phyloP scores from a whole-genome alignment of 2,888 invertebrate genomes.

The Drosophila limbata region DNA sequence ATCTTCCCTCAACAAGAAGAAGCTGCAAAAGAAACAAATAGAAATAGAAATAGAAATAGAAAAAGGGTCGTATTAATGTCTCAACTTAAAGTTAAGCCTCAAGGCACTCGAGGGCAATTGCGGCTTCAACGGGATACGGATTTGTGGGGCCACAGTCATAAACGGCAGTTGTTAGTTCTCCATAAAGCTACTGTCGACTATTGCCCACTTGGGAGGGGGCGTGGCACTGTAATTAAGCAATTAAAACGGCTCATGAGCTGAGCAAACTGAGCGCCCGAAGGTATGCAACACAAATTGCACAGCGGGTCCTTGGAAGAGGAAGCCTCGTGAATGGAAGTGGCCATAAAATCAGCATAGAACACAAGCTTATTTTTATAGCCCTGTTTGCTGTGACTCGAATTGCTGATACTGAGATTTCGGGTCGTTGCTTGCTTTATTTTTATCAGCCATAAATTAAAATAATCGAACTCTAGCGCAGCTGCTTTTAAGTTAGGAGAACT shows the following conservation, averaged over 20 bases:
- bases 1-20: slow-evolving; percentile 7
- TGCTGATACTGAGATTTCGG: slow-evolving; percentile 4
- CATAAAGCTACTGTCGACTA: slow-evolving; percentile 40
- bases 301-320: slow-evolving; percentile 14
- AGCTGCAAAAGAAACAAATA: slow-evolving; percentile 17
- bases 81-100: slow-evolving; percentile 22
- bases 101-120: slow-evolving; percentile 45
- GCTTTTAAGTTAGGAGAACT: neutral
- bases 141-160: slow-evolving; percentile 18
- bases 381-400: slow-evolving; percentile 19
- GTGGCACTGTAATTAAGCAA: slow-evolving; percentile 74
- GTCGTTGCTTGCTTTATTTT: slow-evolving; percentile 1
- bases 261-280: slow-evolving; percentile 38
- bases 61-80: slow-evolving; percentile 38
- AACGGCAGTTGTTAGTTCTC: slow-evolving; percentile 18
- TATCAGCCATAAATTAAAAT: slow-evolving; percentile 16
- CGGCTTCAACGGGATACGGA: neutral
- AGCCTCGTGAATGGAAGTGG: slow-evolving; percentile 27
- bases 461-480: neutral
- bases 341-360: slow-evolving; percentile 61
- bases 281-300: slow-evolving; percentile 57
- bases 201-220: slow-evolving; percentile 17
- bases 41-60: too few species aligned
- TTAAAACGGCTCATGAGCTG: slow-evolving; percentile 51
- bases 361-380: slow-evolving; percentile 51